Conservation (phyloP, 1,140 invertebrate genomes). For the Lepidostoma basale region DNA sequence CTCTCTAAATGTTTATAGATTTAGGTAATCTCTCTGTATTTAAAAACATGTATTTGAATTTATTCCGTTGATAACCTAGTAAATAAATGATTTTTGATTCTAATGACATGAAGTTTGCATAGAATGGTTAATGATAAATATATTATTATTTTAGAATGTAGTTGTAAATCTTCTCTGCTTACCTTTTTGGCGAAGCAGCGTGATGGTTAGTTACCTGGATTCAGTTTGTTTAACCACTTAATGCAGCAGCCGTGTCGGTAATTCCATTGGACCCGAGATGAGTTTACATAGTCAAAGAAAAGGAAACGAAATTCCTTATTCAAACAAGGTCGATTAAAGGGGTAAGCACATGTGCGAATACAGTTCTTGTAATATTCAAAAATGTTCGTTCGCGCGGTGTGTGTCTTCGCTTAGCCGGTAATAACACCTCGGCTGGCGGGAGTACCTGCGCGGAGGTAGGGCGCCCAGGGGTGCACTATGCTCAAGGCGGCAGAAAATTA, state of each 20-base stretch:
- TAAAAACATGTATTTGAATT: too few relatives aligned
- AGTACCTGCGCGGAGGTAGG: conserved; percentile 59
- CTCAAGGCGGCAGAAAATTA: conserved; percentile 76
- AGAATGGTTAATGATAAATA: too few relatives aligned
- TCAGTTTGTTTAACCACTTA: not conserved
- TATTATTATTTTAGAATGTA: too few relatives aligned
- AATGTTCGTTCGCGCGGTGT: conserved; percentile 51
- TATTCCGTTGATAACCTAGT: too few relatives aligned
- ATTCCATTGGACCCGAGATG: not conserved
- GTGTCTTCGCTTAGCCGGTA: conserved; percentile 53
- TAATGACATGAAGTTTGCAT: too few relatives aligned
- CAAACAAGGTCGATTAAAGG: not conserved
- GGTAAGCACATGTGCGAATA: conserved; percentile 1
- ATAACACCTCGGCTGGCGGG: conserved; percentile 61
- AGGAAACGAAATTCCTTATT: conserved; percentile 13
- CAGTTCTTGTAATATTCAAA: conserved; percentile 31
- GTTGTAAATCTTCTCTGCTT: too few relatives aligned
- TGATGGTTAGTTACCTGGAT: not conserved
- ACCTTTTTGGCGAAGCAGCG: not conserved
- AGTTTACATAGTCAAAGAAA: too few relatives aligned
- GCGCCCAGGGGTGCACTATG: conserved; percentile 66
- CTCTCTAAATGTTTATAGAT: too few relatives aligned
- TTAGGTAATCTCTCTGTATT: too few relatives aligned
- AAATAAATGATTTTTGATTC: too few relatives aligned
- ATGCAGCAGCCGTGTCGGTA: not conserved